Base-by-base conservation (phyloP, 2,797 vertebrate genomes). In the Naso thynnoides region DNA sequence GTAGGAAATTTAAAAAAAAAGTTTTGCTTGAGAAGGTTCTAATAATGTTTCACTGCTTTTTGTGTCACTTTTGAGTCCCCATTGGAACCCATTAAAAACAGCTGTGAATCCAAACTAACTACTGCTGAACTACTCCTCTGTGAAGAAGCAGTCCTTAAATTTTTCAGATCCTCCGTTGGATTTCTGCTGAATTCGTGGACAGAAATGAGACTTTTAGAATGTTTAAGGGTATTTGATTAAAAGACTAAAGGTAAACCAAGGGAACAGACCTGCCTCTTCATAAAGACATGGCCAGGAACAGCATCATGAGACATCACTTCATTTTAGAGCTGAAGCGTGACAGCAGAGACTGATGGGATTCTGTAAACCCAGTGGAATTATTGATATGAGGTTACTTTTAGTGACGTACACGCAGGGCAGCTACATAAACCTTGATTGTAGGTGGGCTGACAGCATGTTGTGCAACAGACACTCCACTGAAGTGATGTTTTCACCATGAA, bases 391-490 rank as follows among this genome's bases (percentile, higher is more conserved):
- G 26, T 67, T 48, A 38, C 23, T 63, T 83, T 76, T 73, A 41
- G 54, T 31, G 53, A 67, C 52, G 42, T 44, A 33, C 33, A 31
- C 70, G 27, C 0, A 24, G 50, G 39, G 21, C 54, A 70, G 31
- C 26, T 50, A 42, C 48, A 33, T 27, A 70, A 73, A 71, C 73
- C 76, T 84, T 76, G 31, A 70, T 56, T 73, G 52, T 31, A 70
- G 15, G 79, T 70, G 67, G 67, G 10, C 50, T 69, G 61, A 67
- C 48, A 52, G 48, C 49, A 39, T 47, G 8, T 36, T 61, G 36
- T 55, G 66, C 18, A 67, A 53, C 38, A 69, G 33, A 73, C 24
- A 55, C 49, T 49, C 39, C 2, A 21, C 54, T 45, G 23, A 33
- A 45, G 21, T 71, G 42, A 15, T 65, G 55, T 31, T 64, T 66